Evolutionary conservation across 2,888 invertebrate species (phyloP), one percentile per base, ranked within the genome.

Genomic region (Spodoptera picta): DNA sequence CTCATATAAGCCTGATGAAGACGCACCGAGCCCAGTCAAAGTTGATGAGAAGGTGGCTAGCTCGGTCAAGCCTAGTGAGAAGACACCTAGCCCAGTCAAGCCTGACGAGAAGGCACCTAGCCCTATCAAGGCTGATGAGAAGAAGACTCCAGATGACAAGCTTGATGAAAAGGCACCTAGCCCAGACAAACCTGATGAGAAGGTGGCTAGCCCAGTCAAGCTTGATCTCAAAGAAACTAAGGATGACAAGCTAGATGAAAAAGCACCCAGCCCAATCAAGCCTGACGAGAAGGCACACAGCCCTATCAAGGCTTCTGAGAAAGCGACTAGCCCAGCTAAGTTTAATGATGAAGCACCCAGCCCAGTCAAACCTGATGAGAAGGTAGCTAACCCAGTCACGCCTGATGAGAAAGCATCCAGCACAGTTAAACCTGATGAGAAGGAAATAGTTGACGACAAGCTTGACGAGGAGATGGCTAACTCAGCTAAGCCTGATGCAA

Each of bases 121-220:
- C 42, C 3, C 12, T n/a, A 24, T 14, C 7, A 31, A 42, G 14
- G n/a, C 36, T 45, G 60, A 57, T n/a, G 47, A 51, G 4, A 60
- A 68, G 41, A 58, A 24, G 9, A 41, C 58, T 55, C 4, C 27
- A 27, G 27, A 27, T 27, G 27, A 27, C 4, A 59, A 63, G 19
- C n/a, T 12, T 1, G 65, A 56, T 6, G 53, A 73, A 3, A 72
- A 73, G 45, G 44, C 14, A 7, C 36, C 52, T 3, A 76, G 67
- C 52, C 59, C 72, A 6, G 41, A 24, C 7, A n/a, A 47, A 0
- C 14, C 27, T 12, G 58, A 61, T 0, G 47, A 69, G 6, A 69
- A 69, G 10, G 45, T 31, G 3, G 36, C 48, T 0, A 59, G 66
- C n/a, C 61, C 62, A 7, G 31, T 27, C 0, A 1, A 10, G 7